Evolutionary conservation across 2,797 vertebrate genomes (phyloP).

Genomic region (Tenualosa thibaudeaui): DNA sequence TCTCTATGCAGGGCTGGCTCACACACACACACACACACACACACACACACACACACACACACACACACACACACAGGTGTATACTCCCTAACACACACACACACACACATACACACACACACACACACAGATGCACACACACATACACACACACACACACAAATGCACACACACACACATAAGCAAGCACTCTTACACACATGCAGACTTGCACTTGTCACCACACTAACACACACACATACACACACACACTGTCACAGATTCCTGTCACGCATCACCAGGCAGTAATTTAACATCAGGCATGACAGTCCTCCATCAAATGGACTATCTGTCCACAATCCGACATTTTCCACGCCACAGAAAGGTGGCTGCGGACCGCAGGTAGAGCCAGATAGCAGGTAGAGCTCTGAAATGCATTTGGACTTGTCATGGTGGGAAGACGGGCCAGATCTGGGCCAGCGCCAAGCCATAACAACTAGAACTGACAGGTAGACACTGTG

Average conservation of each 20-base stretch:
- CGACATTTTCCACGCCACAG: background rate
- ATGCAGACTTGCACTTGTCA: background rate
- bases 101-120: background rate
- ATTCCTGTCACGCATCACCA: constrained; percentile 2
- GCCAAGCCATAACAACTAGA: too few relatives aligned
- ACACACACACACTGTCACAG: background rate
- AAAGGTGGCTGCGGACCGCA: background rate
- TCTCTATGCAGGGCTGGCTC: background rate
- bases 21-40: background rate
- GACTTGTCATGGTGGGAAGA: background rate
- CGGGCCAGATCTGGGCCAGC: too few relatives aligned
- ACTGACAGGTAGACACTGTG: too few relatives aligned
- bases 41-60: background rate
- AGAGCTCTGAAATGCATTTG: background rate
- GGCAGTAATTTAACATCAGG: background rate
- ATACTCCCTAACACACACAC: background rate
- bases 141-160: background rate
- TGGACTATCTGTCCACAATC: background rate
- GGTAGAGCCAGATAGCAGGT: background rate
- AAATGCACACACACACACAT: background rate
- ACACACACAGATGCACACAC: background rate
- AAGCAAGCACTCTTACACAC: background rate
- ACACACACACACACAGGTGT: background rate
- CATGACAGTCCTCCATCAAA: background rate
- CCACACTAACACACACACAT: background rate